Evolutionary conservation across 2,797 vertebrate genomes (phyloP), one percentile per base, ranked within the genome.

Genomic region (Serranus cabrilla): DNA sequence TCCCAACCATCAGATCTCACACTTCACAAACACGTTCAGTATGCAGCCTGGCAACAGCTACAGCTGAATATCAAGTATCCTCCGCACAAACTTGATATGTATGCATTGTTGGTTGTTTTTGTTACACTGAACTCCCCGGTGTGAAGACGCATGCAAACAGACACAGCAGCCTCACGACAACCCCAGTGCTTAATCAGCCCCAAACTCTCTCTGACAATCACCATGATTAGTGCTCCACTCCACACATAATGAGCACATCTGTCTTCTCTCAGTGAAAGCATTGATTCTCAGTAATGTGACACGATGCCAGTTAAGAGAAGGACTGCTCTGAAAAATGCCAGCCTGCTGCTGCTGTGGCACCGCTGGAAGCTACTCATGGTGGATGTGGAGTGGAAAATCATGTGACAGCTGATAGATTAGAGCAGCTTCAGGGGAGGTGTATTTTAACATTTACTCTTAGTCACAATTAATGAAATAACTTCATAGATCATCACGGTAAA

Each of bases 171-270:
- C 45, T 58, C 47, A 23, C 10, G 14, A 9, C 42, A 37, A 43
- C 47, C 56, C 47, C 6, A 55, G 74, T 40, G 68, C 50, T 73
- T 74, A 82, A 90, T 88, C 84, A 90, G 76, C 62, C 72, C 31
- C 62, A 68, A 40, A 65, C 79, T 81, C 66, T 82, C 61, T 71
- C 42, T 65, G 69, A 81, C 80, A 87, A 80, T 83, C 77, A 63
- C 63, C 43, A 17, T 80, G 85, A 92, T 92, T 85, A 84, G 77
- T 49, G 56, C 54, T 51, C 52, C 75, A 43, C 82, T 87, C 73
- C 66, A 40, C 58, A 64, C 69, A 61, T 84, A 79, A 90, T 84
- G 74, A 87, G 76, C 78, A 87, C 82, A 87, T 90, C 86, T 85
- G 85, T 86, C 80, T 83, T 40, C 54, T 76, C 54, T 16, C 49